These are phyloP conservation scores for Drosophila limbata DNA, from an alignment of 2,888 invertebrate species.

Conservation along the genomic window DNA sequence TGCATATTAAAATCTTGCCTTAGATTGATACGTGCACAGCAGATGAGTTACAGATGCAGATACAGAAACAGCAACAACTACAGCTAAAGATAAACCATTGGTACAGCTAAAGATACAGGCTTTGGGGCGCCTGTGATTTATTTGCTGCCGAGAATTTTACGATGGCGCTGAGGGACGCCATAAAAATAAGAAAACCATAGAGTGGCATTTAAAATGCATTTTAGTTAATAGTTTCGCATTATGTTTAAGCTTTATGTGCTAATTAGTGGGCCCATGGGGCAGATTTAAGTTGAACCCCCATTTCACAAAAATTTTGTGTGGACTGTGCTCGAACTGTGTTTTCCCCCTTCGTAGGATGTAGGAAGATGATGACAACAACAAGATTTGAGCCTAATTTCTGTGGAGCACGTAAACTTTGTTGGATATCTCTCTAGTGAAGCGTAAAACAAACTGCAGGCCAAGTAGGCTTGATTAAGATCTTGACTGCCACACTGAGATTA, in stretches of 20 bases:
- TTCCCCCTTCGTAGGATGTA: neutral
- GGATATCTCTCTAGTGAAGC: slow-evolving; percentile 62
- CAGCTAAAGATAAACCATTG: slow-evolving; percentile 2
- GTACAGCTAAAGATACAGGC: slow-evolving; percentile 27
- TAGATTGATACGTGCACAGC: slow-evolving; percentile 61
- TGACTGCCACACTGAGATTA: slow-evolving; percentile 70
- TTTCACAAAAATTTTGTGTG: slow-evolving; percentile 7
- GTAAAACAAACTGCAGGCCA: slow-evolving; percentile 52
- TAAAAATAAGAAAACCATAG: slow-evolving; percentile 48
- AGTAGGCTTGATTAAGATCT: slow-evolving; percentile 75
- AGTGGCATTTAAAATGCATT: slow-evolving; percentile 68
- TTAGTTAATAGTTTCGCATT: slow-evolving; percentile 71
- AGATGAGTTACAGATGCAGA: slow-evolving; percentile 43
- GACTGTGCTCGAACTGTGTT: neutral
- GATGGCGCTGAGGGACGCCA: slow-evolving; percentile 68
- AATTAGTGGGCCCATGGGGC: slow-evolving; percentile 57
- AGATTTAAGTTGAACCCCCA: neutral
- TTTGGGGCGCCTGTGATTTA: slow-evolving; percentile 67
- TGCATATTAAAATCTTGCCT: slow-evolving; percentile 67
- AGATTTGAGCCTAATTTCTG: slow-evolving; percentile 78
- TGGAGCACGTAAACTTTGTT: slow-evolving; percentile 69
- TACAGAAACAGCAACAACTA: slow-evolving; percentile 10
- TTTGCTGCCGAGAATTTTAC: slow-evolving; percentile 70
- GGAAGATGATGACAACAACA: slow-evolving; percentile 55
- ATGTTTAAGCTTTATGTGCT: slow-evolving; percentile 68